phyloP scores from a whole-genome alignment of 2,888 invertebrate genomes.

The Vesta saturnalis region DNA sequence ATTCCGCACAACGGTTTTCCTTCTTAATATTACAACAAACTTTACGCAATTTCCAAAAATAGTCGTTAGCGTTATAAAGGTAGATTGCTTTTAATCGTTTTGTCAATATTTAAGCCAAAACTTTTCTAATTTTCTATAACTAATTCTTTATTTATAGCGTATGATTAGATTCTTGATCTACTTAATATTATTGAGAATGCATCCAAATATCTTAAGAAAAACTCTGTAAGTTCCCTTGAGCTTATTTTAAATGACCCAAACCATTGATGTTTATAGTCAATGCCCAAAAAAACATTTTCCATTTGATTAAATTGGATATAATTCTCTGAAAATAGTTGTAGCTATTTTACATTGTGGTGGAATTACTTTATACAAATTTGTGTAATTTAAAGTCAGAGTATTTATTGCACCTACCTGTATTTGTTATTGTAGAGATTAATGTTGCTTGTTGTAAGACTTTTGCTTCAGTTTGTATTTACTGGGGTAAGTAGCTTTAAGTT shows the following conservation, averaged over 20 bases:
- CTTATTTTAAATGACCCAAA: not conserved
- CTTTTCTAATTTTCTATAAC: not conserved
- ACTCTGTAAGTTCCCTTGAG: not conserved
- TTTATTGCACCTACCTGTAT: conserved; percentile 2
- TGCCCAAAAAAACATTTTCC: too few relatives aligned
- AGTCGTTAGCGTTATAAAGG: not conserved
- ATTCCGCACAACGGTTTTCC: not conserved
- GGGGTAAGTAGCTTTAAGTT: conserved; percentile 7
- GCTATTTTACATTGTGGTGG: not conserved
- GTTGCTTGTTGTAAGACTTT: conserved; percentile 1
- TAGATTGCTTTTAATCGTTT: not conserved
- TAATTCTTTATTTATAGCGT: too few relatives aligned
- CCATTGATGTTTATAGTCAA: too few relatives aligned
- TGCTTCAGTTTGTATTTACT: conserved; percentile 10
- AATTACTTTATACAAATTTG: not conserved
- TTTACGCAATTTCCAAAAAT: not conserved
- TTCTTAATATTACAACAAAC: not conserved
- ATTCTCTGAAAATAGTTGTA: not conserved
- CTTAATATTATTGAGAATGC: too few relatives aligned
- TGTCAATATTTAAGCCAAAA: not conserved
- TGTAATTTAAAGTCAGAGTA: not conserved
- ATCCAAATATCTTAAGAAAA: not conserved
- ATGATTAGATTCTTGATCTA: too few relatives aligned
- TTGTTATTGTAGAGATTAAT: conserved; percentile 8
- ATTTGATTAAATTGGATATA: not conserved